phyloP scores from a whole-genome alignment of 2,888 invertebrate genomes.

The Lithophane socia region DNA sequence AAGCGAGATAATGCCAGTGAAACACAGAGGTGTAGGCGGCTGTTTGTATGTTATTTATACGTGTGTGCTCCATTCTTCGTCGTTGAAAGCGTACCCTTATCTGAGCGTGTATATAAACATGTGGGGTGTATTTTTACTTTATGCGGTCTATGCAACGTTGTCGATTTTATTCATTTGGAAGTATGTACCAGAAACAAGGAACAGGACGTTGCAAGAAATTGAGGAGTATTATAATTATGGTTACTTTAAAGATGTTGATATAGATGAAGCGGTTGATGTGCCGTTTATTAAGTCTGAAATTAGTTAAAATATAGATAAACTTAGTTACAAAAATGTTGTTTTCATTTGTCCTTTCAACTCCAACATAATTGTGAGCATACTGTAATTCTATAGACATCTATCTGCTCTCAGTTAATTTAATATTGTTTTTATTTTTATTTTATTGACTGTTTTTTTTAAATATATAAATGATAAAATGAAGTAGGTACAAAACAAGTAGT shows the following conservation, averaged over 20 bases:
- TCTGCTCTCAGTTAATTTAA: too few species aligned
- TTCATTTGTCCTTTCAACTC: background rate
- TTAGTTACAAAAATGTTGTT: background rate
- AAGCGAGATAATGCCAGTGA: conserved; percentile 63
- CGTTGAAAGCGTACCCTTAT: conserved; percentile 60
- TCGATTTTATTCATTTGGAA: conserved; percentile 52
- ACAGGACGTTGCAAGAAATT: conserved; percentile 59
- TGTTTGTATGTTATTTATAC: conserved; percentile 47
- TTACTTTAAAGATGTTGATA: conserved; percentile 27
- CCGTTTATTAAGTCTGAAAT: conserved; percentile 42
- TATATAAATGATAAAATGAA: too few species aligned
- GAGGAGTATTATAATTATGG: conserved; percentile 59
- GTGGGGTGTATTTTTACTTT: conserved; percentile 51
- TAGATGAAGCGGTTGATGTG: conserved; percentile 12
- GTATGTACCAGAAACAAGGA: conserved; percentile 61
- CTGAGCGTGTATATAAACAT: conserved; percentile 46
- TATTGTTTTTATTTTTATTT: too few species aligned
- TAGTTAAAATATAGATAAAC: background rate
- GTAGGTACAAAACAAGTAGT: too few species aligned
- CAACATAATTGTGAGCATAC: background rate
- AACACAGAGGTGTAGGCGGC: conserved; percentile 60
- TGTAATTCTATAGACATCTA: background rate
- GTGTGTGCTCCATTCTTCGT: conserved; percentile 56
- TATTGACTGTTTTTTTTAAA: too few species aligned
- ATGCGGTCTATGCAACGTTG: conserved; percentile 26